Conservation (phyloP, 1,140 invertebrate genomes). For the Rhopalosiphum maidis region DNA sequence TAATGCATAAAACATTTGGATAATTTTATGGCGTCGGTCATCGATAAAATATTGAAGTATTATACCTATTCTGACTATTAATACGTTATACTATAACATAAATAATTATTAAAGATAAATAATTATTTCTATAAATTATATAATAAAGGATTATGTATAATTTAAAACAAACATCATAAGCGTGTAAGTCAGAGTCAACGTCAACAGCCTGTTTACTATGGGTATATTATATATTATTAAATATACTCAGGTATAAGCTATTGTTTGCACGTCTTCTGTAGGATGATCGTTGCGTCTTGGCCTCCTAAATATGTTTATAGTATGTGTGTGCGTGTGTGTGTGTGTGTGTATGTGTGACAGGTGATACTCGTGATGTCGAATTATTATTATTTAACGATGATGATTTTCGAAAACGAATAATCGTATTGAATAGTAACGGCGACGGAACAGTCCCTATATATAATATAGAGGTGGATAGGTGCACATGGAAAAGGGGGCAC, state of each 20-base stretch:
- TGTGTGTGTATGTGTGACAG: slow-evolving; percentile 31
- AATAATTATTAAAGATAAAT: not conserved
- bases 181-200: not conserved
- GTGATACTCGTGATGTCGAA: slow-evolving; percentile 58
- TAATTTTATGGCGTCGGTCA: not conserved
- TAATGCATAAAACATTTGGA: not conserved
- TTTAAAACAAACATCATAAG: slow-evolving; percentile 46
- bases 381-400: slow-evolving; percentile 58
- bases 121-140: not conserved
- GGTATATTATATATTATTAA: not conserved
- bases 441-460: not conserved
- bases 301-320: not conserved
- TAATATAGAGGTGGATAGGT: not conserved
- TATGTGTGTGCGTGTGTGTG: not conserved
- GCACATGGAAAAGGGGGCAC: slow-evolving; percentile 37
- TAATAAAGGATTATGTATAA: not conserved
- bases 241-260: not conserved
- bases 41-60: not conserved
- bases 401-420: slow-evolving; percentile 57
- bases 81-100: not conserved
- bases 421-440: slow-evolving; percentile 35
- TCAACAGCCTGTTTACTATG: not conserved
- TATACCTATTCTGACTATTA: not conserved
- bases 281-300: slow-evolving; percentile 8
- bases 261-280: not conserved